Percentiles rank a stretch among this genome's conserved stretches.
Conservation (phyloP, 2,888 invertebrate genomes). For the Charanyca ferruginea region DNA sequence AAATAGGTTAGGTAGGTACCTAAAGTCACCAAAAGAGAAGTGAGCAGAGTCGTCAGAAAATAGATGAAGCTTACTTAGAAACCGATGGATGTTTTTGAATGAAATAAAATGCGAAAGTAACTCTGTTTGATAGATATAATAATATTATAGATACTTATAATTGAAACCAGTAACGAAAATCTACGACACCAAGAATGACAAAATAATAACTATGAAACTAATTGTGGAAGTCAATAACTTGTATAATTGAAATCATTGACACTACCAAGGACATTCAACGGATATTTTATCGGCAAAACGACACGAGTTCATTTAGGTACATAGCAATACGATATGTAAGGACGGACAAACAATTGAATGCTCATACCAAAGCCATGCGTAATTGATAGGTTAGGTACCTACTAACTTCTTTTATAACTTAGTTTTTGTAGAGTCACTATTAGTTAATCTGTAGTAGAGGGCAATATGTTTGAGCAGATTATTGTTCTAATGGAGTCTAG, state of each 20-base stretch:
- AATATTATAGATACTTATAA: too few species aligned
- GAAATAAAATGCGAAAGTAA: too few species aligned
- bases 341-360: slow-evolving; percentile 33
- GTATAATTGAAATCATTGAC: neutral
- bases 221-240: slow-evolving; percentile 17
- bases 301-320: slow-evolving; percentile 12
- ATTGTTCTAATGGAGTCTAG: neutral
- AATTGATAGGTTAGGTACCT: slow-evolving; percentile 2
- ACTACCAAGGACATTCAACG: slow-evolving; percentile 20
- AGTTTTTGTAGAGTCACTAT: slow-evolving; percentile 32
- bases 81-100: too few species aligned
- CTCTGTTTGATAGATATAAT: too few species aligned
- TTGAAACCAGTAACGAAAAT: neutral
- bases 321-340: slow-evolving; percentile 19
- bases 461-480: slow-evolving; percentile 3
- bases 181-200: too few species aligned
- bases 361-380: slow-evolving; percentile 42
- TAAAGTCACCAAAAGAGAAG: too few species aligned
- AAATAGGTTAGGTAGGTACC: too few species aligned
- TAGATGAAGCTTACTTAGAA: too few species aligned
- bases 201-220: neutral
- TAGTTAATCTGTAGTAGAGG: too few species aligned
- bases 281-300: neutral
- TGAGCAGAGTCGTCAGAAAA: too few species aligned
- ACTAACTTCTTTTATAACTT: too few species aligned